Evolutionary conservation across 2,888 invertebrate genomes (phyloP), one percentile per base, ranked within the genome.

Genomic region (Sesia bembeciformis): DNA sequence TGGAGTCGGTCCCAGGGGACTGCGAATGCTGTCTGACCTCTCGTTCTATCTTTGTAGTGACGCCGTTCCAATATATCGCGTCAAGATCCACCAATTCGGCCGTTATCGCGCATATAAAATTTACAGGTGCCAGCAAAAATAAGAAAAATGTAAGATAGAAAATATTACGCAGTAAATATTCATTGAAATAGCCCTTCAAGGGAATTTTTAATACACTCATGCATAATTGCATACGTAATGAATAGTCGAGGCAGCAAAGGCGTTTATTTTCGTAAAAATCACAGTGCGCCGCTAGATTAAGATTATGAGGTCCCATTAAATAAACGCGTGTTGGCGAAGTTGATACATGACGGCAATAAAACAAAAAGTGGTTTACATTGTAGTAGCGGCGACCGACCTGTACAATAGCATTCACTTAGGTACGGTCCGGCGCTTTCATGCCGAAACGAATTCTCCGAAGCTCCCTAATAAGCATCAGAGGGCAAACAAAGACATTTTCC

Each of bases 401-500:
- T 71, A 85, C 84, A 85, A 85, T 84, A 65, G 78, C 73, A 55
- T 56, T 73, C 75, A 76, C 78, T 80, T 81, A 84, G 83, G 81
- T 84, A 76, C 79, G 81, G 83, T 81, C 82, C 76, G 72, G 68
- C 74, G 75, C 78, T 78, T 80, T 78, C 74, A 76, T 71, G 67
- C 71, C 73, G 73, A 70, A 77, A 73, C 74, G 74, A 82, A 81
- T 81, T 80, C 79, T 70, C 79, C 78, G 72, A 77, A 78, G 72
- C 75, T 76, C 71, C 74, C 78, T 82, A 81, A 81, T 83, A 84
- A 83, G 80, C 81, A 78, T 78, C 81, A 80, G 75, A 68, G 73
- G 63, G 66, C 81, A 82, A 80, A 87, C 85, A 85, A 84, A 82
- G 79, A 81, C 77, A 74, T 79, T 78, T 80, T 76, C 81, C 78